A percentile compares a stretch with the other conserved stretches of the same genome.
Evolutionary conservation across 1,140 invertebrate genomes (phyloP).

Genomic region (Bombyx mori): DNA sequence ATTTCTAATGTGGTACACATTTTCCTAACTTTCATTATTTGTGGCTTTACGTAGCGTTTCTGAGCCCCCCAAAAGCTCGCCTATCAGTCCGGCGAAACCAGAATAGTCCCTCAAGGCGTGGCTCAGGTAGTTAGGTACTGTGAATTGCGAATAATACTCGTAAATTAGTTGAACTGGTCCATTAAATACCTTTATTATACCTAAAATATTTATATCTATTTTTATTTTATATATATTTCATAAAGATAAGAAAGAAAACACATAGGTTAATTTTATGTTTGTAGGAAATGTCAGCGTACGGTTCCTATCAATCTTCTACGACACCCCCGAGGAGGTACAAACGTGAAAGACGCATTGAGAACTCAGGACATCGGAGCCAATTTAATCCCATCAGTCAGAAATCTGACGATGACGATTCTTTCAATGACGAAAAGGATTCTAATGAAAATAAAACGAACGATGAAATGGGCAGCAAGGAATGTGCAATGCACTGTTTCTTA

Average conservation of each 20-base stretch:
- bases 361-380: constrained; percentile 52
- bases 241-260: too few relatives aligned
- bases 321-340: constrained; percentile 33
- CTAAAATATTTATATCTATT: too few relatives aligned
- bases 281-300: constrained; percentile 18
- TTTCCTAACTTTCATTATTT: too few relatives aligned
- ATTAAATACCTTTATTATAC: too few relatives aligned
- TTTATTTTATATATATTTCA: too few relatives aligned
- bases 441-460: constrained; percentile 35
- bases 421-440: constrained; percentile 30
- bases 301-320: constrained; percentile 24
- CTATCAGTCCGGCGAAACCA: too few relatives aligned
- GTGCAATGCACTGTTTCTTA: constrained; percentile 71
- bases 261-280: not conserved
- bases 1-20: not conserved
- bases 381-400: constrained; percentile 46
- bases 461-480: constrained; percentile 38
- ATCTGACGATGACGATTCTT: constrained; percentile 16
- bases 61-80: too few relatives aligned
- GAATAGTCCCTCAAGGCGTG: too few relatives aligned
- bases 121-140: too few relatives aligned
- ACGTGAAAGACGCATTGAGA: constrained; percentile 35
- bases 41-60: too few relatives aligned
- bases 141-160: too few relatives aligned
- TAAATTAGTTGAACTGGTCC: too few relatives aligned